Evolutionary conservation across 2,797 vertebrate genomes (phyloP).

Genomic region (Melopsittacus undulatus): DNA sequence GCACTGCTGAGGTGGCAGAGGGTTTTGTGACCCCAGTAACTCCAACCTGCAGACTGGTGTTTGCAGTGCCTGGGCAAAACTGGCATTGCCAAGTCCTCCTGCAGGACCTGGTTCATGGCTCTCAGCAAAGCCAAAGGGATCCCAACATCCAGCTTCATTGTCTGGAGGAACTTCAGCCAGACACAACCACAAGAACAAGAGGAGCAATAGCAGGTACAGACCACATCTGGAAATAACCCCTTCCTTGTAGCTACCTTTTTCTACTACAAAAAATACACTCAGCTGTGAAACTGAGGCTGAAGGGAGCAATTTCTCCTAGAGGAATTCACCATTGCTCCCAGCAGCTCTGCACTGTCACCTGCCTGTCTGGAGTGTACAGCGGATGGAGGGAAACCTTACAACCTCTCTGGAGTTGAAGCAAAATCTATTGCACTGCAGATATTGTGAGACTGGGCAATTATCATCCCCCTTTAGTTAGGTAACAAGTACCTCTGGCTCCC

Average conservation of each 20-base stretch:
- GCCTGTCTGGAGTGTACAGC: rapidly evolving
- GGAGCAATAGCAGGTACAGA: rapidly evolving
- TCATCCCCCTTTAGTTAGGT: not conserved
- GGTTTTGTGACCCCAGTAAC: not conserved
- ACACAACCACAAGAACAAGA: not conserved
- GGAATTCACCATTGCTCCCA: not conserved
- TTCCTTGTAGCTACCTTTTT: not conserved
- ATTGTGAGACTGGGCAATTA: not conserved
- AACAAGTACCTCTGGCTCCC: not conserved
- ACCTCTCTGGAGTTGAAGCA: not conserved
- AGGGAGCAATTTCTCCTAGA: not conserved
- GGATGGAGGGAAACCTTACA: not conserved
- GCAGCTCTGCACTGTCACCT: not conserved
- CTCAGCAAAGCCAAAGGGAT: not conserved
- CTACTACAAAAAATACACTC: not conserved
- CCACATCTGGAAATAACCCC: not conserved
- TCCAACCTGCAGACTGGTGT: not conserved
- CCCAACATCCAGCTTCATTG: not conserved
- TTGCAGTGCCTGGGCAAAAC: not conserved
- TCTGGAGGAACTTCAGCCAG: not conserved
- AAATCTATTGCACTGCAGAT: not conserved
- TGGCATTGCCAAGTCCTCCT: not conserved
- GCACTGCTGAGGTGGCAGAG: not conserved
- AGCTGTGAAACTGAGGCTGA: not conserved
- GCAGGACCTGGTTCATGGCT: not conserved